These are phyloP conservation scores for Argyrosomus regius DNA, from an alignment of 2,797 vertebrate genomes.

Conservation along the genomic window DNA sequence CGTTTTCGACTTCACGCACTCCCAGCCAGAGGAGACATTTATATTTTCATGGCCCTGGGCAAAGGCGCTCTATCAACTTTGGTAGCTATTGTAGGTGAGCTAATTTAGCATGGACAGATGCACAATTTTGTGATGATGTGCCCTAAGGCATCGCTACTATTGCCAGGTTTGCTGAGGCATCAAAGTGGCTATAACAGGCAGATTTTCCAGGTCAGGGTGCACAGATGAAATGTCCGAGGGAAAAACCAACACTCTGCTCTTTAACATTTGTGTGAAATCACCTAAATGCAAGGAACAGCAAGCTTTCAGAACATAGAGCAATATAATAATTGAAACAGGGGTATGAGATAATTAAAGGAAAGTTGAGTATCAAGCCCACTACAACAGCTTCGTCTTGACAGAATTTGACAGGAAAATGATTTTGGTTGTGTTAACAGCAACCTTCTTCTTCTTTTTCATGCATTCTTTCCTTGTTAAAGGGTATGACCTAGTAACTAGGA, in stretches of 20 bases:
- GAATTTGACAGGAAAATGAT: not conserved
- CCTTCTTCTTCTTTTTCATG: not conserved
- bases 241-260: conserved; percentile 21
- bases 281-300: conserved; percentile 2
- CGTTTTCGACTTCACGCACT: conserved; percentile 1
- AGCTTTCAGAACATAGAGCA: not conserved
- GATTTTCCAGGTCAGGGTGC: conserved; percentile 63
- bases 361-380: not conserved
- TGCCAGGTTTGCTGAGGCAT: conserved; percentile 58
- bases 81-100: conserved; percentile 46
- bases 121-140: conserved; percentile 57
- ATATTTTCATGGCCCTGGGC: conserved; percentile 34
- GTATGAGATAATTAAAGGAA: not conserved
- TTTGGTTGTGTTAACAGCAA: not conserved
- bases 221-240: conserved; percentile 30
- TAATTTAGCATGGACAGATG: conserved; percentile 59
- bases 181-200: conserved; percentile 59
- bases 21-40: conserved; percentile 36
- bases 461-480: not conserved
- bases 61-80: conserved; percentile 32
- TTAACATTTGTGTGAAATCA: conserved; percentile 46
- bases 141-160: conserved; percentile 41
- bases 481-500: not conserved
- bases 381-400: not conserved
- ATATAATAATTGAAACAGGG: not conserved